Evolutionary conservation across 2,797 vertebrate genomes (phyloP).

Genomic region (Myotis pilosus): DNA sequence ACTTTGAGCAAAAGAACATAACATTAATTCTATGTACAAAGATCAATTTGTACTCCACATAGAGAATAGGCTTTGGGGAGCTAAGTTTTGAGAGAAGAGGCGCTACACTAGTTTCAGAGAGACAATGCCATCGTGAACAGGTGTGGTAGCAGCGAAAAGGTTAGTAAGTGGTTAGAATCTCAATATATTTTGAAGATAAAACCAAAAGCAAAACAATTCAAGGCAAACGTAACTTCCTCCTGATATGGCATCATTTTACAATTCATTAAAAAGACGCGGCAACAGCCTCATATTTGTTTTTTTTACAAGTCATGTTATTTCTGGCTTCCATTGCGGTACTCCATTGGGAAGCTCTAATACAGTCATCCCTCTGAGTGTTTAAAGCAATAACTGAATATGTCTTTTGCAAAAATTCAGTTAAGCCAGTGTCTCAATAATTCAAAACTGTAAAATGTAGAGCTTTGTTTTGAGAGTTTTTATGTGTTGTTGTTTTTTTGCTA

Average conservation of each 20-base stretch:
- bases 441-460: not conserved
- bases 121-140: not conserved
- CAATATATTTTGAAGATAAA: not conserved
- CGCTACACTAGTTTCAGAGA: not conserved
- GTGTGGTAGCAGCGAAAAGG: fast-evolving
- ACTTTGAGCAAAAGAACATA: not conserved
- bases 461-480: not conserved
- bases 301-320: not conserved
- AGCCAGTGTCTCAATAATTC: not conserved
- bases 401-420: not conserved
- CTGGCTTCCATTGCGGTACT: not conserved
- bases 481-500: not conserved
- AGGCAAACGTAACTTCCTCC: not conserved
- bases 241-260: not conserved
- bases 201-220: not conserved
- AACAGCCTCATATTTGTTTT: not conserved
- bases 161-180: not conserved
- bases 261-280: not conserved
- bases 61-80: not conserved
- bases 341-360: not conserved
- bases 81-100: not conserved
- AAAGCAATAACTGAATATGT: not conserved
- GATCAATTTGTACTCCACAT: not conserved
- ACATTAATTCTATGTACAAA: not conserved
- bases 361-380: not conserved